phyloP scores from a whole-genome alignment of 1,140 invertebrate genomes.

The Acromyrmex echinatior region DNA sequence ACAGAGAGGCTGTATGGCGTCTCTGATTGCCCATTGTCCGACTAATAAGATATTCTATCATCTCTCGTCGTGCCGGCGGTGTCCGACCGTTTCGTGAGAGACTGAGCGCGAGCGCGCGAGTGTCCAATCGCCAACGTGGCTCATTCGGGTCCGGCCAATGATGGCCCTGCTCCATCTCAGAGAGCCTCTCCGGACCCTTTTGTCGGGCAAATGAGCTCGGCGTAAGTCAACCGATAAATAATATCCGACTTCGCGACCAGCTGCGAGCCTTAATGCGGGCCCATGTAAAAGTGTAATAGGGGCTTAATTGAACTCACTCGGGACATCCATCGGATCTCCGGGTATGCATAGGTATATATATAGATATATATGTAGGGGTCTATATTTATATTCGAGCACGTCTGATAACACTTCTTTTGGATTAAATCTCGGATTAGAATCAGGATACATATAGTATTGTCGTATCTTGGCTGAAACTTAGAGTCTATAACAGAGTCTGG shows the following conservation, averaged over 20 bases:
- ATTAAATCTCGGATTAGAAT: slow-evolving; percentile 26
- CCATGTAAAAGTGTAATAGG: slow-evolving; percentile 79
- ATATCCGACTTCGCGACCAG: slow-evolving; percentile 78
- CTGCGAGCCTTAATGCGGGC: slow-evolving; percentile 80
- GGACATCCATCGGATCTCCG: slow-evolving; percentile 65
- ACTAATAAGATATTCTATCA: slow-evolving; percentile 85
- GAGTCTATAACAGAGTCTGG: too few relatives aligned
- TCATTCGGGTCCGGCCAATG: slow-evolving; percentile 77
- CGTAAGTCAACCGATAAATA: slow-evolving; percentile 84
- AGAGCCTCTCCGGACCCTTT: slow-evolving; percentile 57
- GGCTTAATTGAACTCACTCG: slow-evolving; percentile 80
- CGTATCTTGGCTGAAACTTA: background rate
- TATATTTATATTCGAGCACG: slow-evolving; percentile 67
- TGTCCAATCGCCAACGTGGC: slow-evolving; percentile 76
- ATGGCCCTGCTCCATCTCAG: slow-evolving; percentile 32
- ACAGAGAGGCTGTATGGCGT: slow-evolving; percentile 82
- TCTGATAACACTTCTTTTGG: slow-evolving; percentile 37
- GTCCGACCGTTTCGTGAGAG: slow-evolving; percentile 70
- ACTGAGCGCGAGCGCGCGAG: slow-evolving; percentile 41
- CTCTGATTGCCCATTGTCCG: slow-evolving; percentile 86
- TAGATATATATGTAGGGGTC: background rate
- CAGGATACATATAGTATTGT: background rate
- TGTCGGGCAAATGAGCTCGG: slow-evolving; percentile 79
- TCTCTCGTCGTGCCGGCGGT: slow-evolving; percentile 77
- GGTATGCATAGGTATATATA: slow-evolving; percentile 69